Base-by-base conservation (phyloP, 1,140 invertebrate genomes). In the Drosophila lowei region DNA sequence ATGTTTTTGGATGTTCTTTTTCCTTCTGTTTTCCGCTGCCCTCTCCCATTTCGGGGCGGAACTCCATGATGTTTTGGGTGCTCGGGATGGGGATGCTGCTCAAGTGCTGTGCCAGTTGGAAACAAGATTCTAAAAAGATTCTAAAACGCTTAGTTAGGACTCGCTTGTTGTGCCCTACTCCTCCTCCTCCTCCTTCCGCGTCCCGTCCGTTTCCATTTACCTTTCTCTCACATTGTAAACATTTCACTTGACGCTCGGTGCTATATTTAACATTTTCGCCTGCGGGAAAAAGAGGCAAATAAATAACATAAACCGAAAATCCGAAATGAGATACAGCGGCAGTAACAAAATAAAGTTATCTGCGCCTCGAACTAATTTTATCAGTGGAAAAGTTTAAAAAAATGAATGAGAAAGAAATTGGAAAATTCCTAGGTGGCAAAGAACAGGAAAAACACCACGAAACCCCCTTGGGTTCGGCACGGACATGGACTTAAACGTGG, bases 151-250 rank as follows among this genome's bases (percentile, higher is more conserved):
- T 79, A 80, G 81, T 66, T 85, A 58, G 56, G 61, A 55, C 43
- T 49, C 53, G 44, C 54, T 13, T 28, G 18, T 60, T 34, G 30
- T 8, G 34, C 34, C 34, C 34, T 13, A 38, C 11, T 5, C 34
- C 34, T 38, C 34, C 34, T 38, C 34, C 11, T 0, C 9, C 62
- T 53, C 55, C 59, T 58, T 54, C 21, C 21, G 30, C 28, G 28
- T 28, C 44, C 52, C 55, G 28, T 52, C 71, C 46, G 54, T 64
- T 88, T 81, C 68, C 56, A 72, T 88, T 78, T 88, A 75, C 86
- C 83, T 88, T 86, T 86, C 83, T 78, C 77, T 88, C 83, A 78
- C 74, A 81, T 81, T 86, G 81, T 86, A 86, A 86, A 86, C 81
- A 86, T 86, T 86, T 86, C 81, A 86, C 81, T 88, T 88, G 81